A percentile compares a stretch with the other conserved stretches of the same genome.
These are phyloP conservation scores for Micromussa lordhowensis DNA, from an alignment of 92 coral and sea anemone genomes.

Conservation along the genomic window DNA sequence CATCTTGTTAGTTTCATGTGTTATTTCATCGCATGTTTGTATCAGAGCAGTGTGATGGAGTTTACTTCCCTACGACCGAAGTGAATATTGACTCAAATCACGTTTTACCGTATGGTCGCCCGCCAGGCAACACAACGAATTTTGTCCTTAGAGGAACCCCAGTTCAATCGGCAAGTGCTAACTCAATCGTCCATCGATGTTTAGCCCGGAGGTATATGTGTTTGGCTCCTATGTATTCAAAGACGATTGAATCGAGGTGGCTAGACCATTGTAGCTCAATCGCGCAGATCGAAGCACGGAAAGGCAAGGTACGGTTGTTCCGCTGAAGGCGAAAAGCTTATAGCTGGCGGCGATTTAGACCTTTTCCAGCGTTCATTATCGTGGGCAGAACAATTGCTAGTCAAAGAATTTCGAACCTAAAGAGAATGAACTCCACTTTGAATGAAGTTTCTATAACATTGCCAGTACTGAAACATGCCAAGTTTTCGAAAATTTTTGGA, in stretches of 20 bases:
- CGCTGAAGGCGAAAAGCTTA: not conserved
- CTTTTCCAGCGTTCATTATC: slow-evolving; percentile 5
- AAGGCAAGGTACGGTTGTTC: not conserved
- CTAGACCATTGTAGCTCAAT: not conserved
- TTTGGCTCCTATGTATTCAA: not conserved
- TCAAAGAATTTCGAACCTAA: slow-evolving; percentile 1
- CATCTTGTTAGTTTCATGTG: slow-evolving; percentile 23
- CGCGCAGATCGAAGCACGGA: not conserved
- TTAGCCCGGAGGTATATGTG: not conserved
- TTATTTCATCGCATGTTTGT: slow-evolving; percentile 26
- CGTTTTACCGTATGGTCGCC: slow-evolving; percentile 7
- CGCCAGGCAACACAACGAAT: slow-evolving; percentile 1
- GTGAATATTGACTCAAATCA: slow-evolving; percentile 14
- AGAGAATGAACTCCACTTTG: slow-evolving; percentile 17
- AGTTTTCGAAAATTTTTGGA: not conserved
- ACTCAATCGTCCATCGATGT: not conserved
- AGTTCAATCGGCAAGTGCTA: not conserved
- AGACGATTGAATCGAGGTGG: not conserved
- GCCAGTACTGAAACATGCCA: slow-evolving; percentile 12
- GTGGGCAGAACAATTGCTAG: not conserved
- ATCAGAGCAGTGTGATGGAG: slow-evolving; percentile 7
- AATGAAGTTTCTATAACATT: slow-evolving; percentile 14
- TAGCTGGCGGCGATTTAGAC: not conserved
- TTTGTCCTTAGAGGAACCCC: not conserved
- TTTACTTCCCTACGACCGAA: slow-evolving; percentile 8